A percentile compares a stretch with the other conserved stretches of the same genome.
phyloP scores from a whole-genome alignment of 2,888 invertebrate genomes.

The Panorpa germanica region DNA sequence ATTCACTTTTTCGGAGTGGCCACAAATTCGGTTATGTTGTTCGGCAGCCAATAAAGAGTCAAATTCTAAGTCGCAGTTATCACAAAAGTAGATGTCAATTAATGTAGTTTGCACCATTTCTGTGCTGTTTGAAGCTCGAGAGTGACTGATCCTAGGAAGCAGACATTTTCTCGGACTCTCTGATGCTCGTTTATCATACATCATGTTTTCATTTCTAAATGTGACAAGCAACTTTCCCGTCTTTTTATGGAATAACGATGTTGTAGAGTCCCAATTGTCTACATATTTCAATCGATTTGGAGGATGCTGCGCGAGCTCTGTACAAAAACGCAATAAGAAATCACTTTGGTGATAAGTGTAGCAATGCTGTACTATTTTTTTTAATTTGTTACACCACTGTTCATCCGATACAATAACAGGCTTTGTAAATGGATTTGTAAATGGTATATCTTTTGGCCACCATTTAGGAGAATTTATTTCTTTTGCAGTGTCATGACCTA shows the following conservation, averaged over 20 bases:
- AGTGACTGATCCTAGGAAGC: conserved; percentile 23
- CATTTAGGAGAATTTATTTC: conserved; percentile 37
- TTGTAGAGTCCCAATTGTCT: conserved; percentile 53
- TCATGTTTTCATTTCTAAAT: conserved; percentile 56
- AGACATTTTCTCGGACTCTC: conserved; percentile 26
- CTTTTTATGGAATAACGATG: conserved; percentile 45
- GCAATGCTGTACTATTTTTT: conserved; percentile 44
- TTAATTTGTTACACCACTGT: conserved; percentile 41
- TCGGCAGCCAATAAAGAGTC: conserved; percentile 32
- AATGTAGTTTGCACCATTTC: conserved; percentile 32
- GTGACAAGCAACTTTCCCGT: conserved; percentile 48
- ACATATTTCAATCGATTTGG: conserved; percentile 43
- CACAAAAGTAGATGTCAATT: conserved; percentile 53
- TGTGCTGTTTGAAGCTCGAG: conserved; percentile 21
- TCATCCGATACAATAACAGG: conserved; percentile 25
- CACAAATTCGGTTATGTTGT: background rate
- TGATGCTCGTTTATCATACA: conserved; percentile 22
- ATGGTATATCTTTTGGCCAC: conserved; percentile 49
- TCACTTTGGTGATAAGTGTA: conserved; percentile 54
- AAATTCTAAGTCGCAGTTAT: conserved; percentile 56
- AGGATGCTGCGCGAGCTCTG: conserved; percentile 43
- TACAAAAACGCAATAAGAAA: conserved; percentile 49
- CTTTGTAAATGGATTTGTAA: conserved; percentile 40
- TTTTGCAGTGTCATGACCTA: conserved; percentile 30
- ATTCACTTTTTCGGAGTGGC: conserved; percentile 5